These are phyloP conservation scores for Eidolon helvum DNA, from an alignment of 2,113 vertebrate genomes.

Conservation along the genomic window DNA sequence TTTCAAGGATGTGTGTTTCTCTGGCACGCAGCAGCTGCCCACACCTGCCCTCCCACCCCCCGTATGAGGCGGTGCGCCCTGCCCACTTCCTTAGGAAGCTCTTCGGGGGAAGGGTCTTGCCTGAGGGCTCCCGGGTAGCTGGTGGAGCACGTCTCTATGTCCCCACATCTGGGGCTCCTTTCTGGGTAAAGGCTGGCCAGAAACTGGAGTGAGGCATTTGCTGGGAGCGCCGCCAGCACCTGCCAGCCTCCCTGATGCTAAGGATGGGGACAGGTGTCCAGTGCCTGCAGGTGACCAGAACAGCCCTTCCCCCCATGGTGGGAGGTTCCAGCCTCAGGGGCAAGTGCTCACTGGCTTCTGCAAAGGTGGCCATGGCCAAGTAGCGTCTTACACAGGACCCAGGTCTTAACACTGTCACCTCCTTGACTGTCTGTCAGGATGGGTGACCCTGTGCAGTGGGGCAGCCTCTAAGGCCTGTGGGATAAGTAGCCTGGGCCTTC, in stretches of 20 bases:
- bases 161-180: background rate
- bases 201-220: background rate
- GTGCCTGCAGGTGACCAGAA: background rate
- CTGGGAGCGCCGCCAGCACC: background rate
- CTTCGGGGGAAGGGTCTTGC: background rate
- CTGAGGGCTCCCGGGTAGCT: rapidly evolving
- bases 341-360: background rate
- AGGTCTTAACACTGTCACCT: background rate
- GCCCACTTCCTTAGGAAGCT: background rate
- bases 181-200: background rate
- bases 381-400: background rate
- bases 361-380: background rate
- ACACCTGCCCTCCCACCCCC: background rate
- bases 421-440: rapidly evolving
- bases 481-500: background rate
- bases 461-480: background rate
- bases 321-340: background rate
- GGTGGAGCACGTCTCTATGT: background rate
- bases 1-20: background rate
- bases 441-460: background rate
- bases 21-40: background rate
- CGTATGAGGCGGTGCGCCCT: rapidly evolving
- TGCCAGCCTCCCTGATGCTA: background rate
- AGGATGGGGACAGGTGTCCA: background rate
- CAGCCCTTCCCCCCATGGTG: background rate